Base-by-base conservation (phyloP, 2,888 invertebrate species). In the Catonia carolina region DNA sequence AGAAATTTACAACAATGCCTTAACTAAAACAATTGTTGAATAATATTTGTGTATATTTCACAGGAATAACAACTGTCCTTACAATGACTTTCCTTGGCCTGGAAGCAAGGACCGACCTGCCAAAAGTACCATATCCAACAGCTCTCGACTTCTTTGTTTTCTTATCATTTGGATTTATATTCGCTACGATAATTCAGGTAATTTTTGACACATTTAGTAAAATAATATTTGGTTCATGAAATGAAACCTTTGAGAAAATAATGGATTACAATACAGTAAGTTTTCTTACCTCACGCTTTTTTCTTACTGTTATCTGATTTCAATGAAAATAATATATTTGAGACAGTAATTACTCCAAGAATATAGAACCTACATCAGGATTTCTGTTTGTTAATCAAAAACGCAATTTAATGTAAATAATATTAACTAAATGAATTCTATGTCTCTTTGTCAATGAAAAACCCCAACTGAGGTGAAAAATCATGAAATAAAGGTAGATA, bases 91-190 rank as follows among this genome's bases (percentile, higher is more conserved):
- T 89, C 67, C 74, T 89, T 58, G 88, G 88, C 5, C 73, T 89
- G 62, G 87, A 89, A 69, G 86, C 86, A 1, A 77, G 89, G 59
- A 86, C 85, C 4, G 89, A 89, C 72, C 74, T 90, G 56, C 89
- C 89, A 4, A 88, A 88, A 75, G 89, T 90, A 53, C 82, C 89
- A 48, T 90, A 90, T 72, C 86, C 87, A 2, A 90, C 90, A n/a
- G 89, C 89, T 1, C 73, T 90, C 62, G 90, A 90, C 69, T 86
- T 86, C 68, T 90, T 89, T 70, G 87, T 90, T 2, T 86, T 87
- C 67, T 77, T 87, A 18, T 87, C 87, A 15, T 89, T 89, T 69
- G 83, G 81, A 2, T 87, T 87, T 68, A 86, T 87, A 62, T 86
- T 87, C 67, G 86, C 88, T 5, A 87, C 88, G 1, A 86, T 89